These are phyloP conservation scores for Cyphomyrus plagiostoma DNA, from an alignment of 2,113 vertebrate species.

Conservation along the genomic window DNA sequence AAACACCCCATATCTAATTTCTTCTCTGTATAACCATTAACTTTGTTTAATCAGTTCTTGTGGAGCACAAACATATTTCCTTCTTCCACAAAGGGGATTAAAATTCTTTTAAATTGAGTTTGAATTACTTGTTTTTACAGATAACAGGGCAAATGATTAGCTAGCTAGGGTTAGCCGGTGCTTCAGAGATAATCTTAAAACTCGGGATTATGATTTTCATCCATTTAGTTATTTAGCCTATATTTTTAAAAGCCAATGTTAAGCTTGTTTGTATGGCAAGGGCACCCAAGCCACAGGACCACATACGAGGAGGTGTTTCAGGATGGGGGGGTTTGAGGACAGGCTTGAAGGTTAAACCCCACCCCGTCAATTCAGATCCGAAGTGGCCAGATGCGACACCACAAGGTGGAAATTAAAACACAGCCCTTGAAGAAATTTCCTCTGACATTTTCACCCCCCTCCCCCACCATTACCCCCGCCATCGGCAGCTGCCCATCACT, in stretches of 20 bases:
- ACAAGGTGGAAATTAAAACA: not conserved
- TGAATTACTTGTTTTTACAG: not conserved
- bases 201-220: not conserved
- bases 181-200: not conserved
- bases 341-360: not conserved
- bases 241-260: not conserved
- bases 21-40: not conserved
- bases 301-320: not conserved
- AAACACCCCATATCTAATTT: not conserved
- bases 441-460: not conserved
- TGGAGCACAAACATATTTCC: not conserved
- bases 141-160: not conserved
- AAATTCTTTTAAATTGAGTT: not conserved
- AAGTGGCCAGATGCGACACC: not conserved
- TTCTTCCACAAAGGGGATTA: not conserved
- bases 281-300: not conserved
- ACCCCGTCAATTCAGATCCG: not conserved
- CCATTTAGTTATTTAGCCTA: not conserved
- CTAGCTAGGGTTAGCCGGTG: not conserved
- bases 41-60: not conserved
- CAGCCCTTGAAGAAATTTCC: not conserved
- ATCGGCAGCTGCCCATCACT: not conserved
- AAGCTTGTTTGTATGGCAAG: not conserved
- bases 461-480: not conserved
- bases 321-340: not conserved